These are phyloP conservation scores for Phlogophora meticulosa DNA, from an alignment of 2,888 invertebrate genomes.

Conservation along the genomic window DNA sequence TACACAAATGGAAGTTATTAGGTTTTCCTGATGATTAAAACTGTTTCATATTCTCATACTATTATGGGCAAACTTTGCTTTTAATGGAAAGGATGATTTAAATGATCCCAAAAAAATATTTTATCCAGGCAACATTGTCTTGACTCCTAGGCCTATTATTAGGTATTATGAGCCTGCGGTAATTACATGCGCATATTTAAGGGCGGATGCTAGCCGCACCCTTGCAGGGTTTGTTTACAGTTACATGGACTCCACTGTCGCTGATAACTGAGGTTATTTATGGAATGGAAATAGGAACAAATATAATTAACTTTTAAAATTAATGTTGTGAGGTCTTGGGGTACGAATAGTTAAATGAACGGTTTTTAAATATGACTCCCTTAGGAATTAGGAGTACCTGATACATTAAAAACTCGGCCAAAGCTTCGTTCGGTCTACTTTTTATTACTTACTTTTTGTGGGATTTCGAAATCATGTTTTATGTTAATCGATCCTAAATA, in stretches of 20 bases:
- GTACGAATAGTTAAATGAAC: not conserved
- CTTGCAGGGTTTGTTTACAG: constrained; percentile 41
- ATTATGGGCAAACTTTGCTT: not conserved
- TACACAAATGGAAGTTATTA: no score
- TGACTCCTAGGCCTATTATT: constrained; percentile 11
- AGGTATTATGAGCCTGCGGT: constrained; percentile 40
- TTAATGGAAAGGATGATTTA: not conserved
- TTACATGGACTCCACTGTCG: constrained; percentile 23
- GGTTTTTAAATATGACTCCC: constrained; percentile 3
- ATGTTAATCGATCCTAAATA: no score
- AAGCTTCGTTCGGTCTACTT: no score
- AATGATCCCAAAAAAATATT: not conserved
- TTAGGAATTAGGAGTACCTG: not conserved
- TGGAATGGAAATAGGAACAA: constrained; percentile 30
- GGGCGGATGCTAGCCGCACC: constrained; percentile 38
- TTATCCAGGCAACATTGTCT: constrained; percentile 12
- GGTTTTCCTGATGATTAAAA: not conserved
- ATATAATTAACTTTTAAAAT: constrained; percentile 24
- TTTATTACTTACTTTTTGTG: not conserved
- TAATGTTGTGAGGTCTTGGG: constrained; percentile 1
- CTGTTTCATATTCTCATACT: not conserved
- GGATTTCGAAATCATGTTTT: not conserved
- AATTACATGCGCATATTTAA: constrained; percentile 60
- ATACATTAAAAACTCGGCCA: not conserved
- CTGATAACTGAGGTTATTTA: constrained; percentile 41